Evolutionary conservation across 1,140 invertebrate genomes (phyloP).

Genomic region (Heliconius eleuchia): DNA sequence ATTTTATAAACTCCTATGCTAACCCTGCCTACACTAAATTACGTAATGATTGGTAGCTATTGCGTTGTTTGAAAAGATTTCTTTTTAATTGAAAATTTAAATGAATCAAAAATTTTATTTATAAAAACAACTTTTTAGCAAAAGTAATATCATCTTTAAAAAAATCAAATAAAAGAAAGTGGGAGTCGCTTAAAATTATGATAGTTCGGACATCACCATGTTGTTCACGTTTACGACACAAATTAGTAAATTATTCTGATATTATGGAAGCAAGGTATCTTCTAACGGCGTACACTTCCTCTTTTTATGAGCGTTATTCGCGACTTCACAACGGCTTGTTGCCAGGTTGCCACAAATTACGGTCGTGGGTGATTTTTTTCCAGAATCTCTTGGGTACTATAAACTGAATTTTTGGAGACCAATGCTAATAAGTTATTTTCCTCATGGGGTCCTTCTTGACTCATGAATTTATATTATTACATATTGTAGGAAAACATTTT

Average conservation of each 20-base stretch:
- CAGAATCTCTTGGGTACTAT: background rate
- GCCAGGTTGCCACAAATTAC: slow-evolving; percentile 16
- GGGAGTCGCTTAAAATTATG: background rate
- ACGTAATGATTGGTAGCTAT: slow-evolving; percentile 20
- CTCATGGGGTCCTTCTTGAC: background rate
- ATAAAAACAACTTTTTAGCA: background rate
- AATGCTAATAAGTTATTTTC: slow-evolving; percentile 6
- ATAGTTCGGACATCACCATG: background rate
- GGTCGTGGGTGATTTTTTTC: background rate
- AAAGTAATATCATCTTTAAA: background rate
- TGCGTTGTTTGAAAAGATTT: background rate
- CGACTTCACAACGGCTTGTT: slow-evolving; percentile 26
- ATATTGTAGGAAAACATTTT: background rate
- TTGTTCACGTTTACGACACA: background rate
- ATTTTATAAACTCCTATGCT: background rate
- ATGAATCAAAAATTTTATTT: background rate
- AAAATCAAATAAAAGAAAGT: background rate
- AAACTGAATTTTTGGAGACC: background rate
- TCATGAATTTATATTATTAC: slow-evolving; percentile 2
- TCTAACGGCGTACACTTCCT: slow-evolving; percentile 21
- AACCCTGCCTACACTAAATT: slow-evolving; percentile 3
- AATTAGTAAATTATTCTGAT: slow-evolving; percentile 25
- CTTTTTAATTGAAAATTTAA: background rate
- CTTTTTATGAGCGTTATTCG: slow-evolving; percentile 21
- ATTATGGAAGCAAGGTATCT: slow-evolving; percentile 21